These are phyloP conservation scores for Chrysodeixis includens DNA, from an alignment of 2,888 invertebrate genomes.

Conservation along the genomic window DNA sequence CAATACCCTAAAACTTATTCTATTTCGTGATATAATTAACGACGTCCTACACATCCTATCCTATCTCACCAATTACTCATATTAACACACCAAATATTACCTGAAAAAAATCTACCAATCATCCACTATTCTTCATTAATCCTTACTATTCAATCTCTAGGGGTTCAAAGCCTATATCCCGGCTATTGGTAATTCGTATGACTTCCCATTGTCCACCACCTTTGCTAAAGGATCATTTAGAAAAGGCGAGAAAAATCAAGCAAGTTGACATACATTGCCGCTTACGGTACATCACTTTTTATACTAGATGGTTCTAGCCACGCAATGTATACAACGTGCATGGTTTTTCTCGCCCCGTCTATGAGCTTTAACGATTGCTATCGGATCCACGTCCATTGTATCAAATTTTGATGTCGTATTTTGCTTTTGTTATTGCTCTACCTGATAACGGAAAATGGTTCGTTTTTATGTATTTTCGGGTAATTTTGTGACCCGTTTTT, in stretches of 20 bases:
- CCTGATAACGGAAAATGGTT: background rate
- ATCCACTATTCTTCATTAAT: conserved; percentile 48
- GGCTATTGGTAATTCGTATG: conserved; percentile 15
- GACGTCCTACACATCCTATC: no score
- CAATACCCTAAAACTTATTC: no score
- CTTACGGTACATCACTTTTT: no score
- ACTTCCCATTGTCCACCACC: conserved; percentile 6
- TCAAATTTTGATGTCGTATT: conserved; percentile 3
- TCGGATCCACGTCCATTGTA: conserved; percentile 5
- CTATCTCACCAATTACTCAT: background rate
- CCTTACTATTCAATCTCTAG: conserved; percentile 33
- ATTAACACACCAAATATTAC: no score
- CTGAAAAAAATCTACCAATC: conserved; percentile 35
- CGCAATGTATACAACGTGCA: no score
- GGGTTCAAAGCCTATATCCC: conserved; percentile 41
- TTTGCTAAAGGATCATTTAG: no score
- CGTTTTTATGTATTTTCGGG: background rate
- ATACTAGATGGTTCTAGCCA: no score
- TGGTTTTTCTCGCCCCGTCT: no score
- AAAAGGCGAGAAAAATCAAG: no score
- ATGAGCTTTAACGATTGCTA: conserved; percentile 1
- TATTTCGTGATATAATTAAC: background rate
- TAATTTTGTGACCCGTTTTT: background rate
- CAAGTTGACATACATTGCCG: no score
- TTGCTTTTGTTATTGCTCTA: background rate